Evolutionary conservation across 2,888 invertebrate genomes (phyloP).

Genomic region (Eupithecia insigniata): DNA sequence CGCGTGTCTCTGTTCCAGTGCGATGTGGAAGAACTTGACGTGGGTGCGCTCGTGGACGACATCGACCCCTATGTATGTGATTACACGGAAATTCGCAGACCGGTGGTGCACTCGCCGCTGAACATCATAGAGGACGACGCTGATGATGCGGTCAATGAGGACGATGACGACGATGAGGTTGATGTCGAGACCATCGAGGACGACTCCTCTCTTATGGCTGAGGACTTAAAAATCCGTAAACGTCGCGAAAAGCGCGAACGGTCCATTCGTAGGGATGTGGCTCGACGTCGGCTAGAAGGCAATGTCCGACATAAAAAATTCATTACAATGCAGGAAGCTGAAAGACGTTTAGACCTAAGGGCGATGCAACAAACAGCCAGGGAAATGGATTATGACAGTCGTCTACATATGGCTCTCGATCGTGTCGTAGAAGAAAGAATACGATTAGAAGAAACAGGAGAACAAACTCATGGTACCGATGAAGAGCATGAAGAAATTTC

Average conservation of each 20-base stretch:
- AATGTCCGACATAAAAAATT: not conserved
- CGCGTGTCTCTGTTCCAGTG: slow-evolving; percentile 35
- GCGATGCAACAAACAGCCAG: not conserved
- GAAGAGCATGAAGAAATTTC: not conserved
- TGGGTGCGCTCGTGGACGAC: not conserved
- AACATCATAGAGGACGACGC: not conserved
- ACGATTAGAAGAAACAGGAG: not conserved
- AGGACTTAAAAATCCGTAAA: not conserved
- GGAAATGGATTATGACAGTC: slow-evolving; percentile 1
- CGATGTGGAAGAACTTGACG: slow-evolving; percentile 13
- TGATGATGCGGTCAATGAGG: not conserved
- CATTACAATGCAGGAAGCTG: not conserved
- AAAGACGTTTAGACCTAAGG: not conserved
- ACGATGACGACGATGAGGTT: not conserved
- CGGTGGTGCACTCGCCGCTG: not conserved
- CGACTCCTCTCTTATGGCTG: not conserved
- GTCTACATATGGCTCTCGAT: slow-evolving; percentile 2
- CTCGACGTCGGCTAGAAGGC: slow-evolving; percentile 5
- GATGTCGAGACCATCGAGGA: not conserved
- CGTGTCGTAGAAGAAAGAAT: slow-evolving; percentile 6
- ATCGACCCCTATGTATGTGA: not conserved
- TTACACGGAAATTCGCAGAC: not conserved
- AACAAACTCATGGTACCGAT: not conserved
- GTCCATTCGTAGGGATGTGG: slow-evolving; percentile 3
- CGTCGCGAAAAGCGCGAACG: slow-evolving; percentile 3